A percentile compares a stretch with the other conserved stretches of the same genome.
Evolutionary conservation across 2,113 vertebrate species (phyloP).

Genomic region (Cygnus buccinator): DNA sequence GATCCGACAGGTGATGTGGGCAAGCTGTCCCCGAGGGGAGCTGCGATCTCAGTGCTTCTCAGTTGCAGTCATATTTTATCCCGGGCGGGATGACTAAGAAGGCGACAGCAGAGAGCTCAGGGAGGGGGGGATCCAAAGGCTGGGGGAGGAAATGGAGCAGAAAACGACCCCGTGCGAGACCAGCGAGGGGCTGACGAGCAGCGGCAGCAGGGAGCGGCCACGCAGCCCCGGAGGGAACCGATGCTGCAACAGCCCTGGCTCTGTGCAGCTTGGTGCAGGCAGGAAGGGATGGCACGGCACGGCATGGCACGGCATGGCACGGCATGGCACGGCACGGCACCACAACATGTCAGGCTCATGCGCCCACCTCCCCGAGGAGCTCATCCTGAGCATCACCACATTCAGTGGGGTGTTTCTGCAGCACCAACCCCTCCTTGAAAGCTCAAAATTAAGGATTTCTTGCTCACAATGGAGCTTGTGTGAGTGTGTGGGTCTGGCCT

Average conservation of each 20-base stretch:
- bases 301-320: not conserved
- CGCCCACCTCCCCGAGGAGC: not conserved
- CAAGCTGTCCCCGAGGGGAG: constrained; percentile 65
- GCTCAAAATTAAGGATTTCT: not conserved
- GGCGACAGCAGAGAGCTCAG: constrained; percentile 52
- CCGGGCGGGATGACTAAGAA: constrained; percentile 30
- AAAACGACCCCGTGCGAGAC: constrained; percentile 52
- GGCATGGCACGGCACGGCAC: not conserved
- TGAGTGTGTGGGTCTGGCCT: not conserved
- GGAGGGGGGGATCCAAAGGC: constrained; percentile 27
- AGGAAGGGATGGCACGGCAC: not conserved
- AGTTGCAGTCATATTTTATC: constrained; percentile 68
- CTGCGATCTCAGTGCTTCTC: constrained; percentile 45
- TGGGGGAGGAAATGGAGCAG: constrained; percentile 69
- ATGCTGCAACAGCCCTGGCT: not conserved
- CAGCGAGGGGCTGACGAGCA: not conserved
- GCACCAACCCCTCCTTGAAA: fast-evolving
- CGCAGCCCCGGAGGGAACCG: not conserved
- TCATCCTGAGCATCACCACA: not conserved
- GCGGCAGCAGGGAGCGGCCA: not conserved
- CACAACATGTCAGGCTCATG: not conserved
- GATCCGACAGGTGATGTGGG: constrained; percentile 72
- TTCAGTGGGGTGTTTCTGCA: fast-evolving
- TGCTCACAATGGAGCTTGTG: fast-evolving
- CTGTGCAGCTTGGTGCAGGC: not conserved